Evolutionary conservation across 2,888 invertebrate species (phyloP).

Genomic region (Brachypalpus laphriformis): DNA sequence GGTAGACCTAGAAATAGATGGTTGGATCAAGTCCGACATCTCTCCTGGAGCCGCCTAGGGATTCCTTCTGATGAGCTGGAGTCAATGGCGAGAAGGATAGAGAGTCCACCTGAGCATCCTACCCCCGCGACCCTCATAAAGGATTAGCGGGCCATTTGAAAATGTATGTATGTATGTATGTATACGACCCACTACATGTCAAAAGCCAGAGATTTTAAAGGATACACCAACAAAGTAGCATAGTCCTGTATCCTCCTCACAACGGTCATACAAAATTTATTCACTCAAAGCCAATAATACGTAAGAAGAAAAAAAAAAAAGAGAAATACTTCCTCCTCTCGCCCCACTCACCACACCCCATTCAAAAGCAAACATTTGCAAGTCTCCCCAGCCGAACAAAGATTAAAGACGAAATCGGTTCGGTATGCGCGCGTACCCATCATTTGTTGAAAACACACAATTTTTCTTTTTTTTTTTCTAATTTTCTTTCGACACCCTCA

Average conservation of each 20-base stretch:
- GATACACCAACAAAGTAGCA: background rate
- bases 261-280: background rate
- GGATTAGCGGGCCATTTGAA: too few species aligned
- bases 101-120: too few species aligned
- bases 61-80: too few species aligned
- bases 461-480: background rate
- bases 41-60: too few species aligned
- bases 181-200: too few species aligned
- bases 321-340: background rate
- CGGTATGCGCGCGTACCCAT: background rate
- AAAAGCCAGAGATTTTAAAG: background rate
- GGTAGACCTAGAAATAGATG: too few species aligned
- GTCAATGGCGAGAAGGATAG: too few species aligned
- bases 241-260: background rate
- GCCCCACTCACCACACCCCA: background rate
- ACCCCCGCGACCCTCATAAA: too few species aligned
- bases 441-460: background rate
- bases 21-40: too few species aligned
- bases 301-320: background rate
- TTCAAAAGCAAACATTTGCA: background rate
- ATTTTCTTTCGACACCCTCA: slow-evolving; percentile 12
- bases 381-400: background rate
- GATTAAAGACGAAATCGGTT: background rate
- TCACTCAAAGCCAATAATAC: background rate
- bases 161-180: too few species aligned